Conservation (phyloP, 1,140 invertebrate species). For the Sipha flava region DNA sequence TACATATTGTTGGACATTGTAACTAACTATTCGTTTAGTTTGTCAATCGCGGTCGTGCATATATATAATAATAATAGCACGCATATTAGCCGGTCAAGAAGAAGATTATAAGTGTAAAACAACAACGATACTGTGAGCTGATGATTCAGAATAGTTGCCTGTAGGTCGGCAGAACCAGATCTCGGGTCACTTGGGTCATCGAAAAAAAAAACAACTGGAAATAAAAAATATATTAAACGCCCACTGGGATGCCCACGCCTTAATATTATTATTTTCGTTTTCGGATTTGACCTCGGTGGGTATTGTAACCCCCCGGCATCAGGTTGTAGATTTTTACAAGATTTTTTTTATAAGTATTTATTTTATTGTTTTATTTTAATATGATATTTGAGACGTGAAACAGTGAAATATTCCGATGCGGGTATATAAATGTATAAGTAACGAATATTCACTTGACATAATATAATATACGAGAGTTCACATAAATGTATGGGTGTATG, state of each 20-base stretch:
- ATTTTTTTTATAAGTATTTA: background rate
- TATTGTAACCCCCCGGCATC: background rate
- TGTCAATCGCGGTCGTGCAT: no score
- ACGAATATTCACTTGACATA: background rate
- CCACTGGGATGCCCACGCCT: constrained; percentile 8
- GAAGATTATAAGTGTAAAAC: background rate
- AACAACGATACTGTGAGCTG: background rate
- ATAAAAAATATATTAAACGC: background rate
- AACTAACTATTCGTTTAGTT: no score
- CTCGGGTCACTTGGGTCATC: constrained; percentile 18
- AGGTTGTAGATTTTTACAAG: background rate
- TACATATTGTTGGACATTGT: no score
- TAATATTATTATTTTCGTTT: background rate
- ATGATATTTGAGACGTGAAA: background rate
- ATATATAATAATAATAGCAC: no score
- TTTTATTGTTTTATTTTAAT: background rate
- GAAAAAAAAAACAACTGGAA: background rate
- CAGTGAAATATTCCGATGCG: background rate
- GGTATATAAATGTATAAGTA: background rate
- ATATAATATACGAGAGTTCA: background rate
- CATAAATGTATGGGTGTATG: background rate
- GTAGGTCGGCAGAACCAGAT: constrained; percentile 25
- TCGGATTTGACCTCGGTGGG: background rate
- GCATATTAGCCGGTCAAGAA: background rate
- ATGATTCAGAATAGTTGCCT: background rate